Conservation (phyloP, 2,113 vertebrate genomes). For the Narcine bancroftii region DNA sequence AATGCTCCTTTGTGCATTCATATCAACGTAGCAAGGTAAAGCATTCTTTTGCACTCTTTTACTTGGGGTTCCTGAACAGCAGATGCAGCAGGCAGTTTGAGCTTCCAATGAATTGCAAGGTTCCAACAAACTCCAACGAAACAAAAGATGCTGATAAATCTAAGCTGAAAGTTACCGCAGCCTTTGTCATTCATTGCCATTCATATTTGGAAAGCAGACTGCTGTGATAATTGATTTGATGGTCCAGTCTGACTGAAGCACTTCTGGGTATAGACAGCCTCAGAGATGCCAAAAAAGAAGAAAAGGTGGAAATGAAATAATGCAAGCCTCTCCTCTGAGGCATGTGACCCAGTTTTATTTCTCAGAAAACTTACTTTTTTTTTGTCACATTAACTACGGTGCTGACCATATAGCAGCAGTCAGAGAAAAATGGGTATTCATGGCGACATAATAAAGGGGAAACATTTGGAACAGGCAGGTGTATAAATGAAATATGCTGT, state of each 20-base stretch:
- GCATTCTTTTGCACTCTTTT: conserved; percentile 40
- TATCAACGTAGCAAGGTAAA: conserved; percentile 47
- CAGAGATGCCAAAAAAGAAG: conserved; percentile 87
- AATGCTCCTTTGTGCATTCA: conserved; percentile 43
- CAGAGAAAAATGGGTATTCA: conserved; percentile 78
- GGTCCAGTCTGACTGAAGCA: conserved; percentile 95
- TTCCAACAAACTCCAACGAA: conserved; percentile 46
- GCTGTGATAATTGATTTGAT: conserved; percentile 97
- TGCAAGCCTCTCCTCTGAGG: conserved; percentile 91
- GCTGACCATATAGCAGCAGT: conserved; percentile 71
- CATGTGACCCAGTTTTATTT: conserved; percentile 89
- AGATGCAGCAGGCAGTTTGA: conserved; percentile 45
- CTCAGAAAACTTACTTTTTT: conserved; percentile 59
- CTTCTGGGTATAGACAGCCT: conserved; percentile 93
- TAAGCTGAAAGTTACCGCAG: conserved; percentile 62
- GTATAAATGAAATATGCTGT: conserved; percentile 78
- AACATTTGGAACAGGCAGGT: conserved; percentile 90
- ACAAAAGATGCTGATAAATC: conserved; percentile 59
- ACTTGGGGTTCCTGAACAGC: conserved; percentile 42
- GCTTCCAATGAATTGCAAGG: conserved; percentile 42
- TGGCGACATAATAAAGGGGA: conserved; percentile 66
- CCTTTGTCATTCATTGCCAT: conserved; percentile 90
- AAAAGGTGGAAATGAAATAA: conserved; percentile 99
- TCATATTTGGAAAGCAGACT: conserved; percentile 87
- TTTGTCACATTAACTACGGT: conserved; percentile 67